Base-by-base conservation (phyloP, 2,888 invertebrate genomes). In the Pycnomerus fuliginosus region DNA sequence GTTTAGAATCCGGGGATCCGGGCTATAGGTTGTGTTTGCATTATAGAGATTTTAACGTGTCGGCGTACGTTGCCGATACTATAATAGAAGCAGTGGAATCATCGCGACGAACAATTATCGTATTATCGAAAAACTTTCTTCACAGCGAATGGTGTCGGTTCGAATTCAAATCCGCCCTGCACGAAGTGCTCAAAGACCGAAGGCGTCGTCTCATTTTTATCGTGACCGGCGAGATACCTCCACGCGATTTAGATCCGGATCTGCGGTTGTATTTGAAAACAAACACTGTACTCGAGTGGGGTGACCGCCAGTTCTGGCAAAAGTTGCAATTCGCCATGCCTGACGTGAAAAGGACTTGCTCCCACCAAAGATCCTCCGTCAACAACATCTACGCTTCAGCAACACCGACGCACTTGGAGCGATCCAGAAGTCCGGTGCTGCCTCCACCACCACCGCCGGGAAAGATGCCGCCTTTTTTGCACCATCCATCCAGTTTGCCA, bases 241-340 rank as follows among this genome's bases (percentile, higher is more conserved):
- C 87, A 61, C 81, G 89, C 55, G 91, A 93, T 71, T 82, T 95
- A 50, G 95, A 95, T 74, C 84, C 89, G 55, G 95, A 95, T 73
- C 80, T 96, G 68, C 80, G 91, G 59, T 82, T 90, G 68, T 92
- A 92, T 73, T 79, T 96, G 65, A 87, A 93, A 65, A 88, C 90
- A 48, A 90, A 91, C 75, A 90, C 91, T 61, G 88, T 91, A 71
- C 85, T 97, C 67, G 89, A 90, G 71, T 92, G 90, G 87, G 90
- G 90, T 52, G 95, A 97, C 74, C 87, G 90, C 69, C 85, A 91
- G 68, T 97, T 97, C 77, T 97, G 97, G 97, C 92, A 94, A 69
- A 95, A 96, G 74, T 76, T 97, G 52, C 84, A 89, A 67, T 90
- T 90, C 67, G 89, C 92, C 39, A 84, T 95, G 83, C 94, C 94